Evolutionary conservation across 2,113 vertebrate genomes (phyloP), one percentile per base, ranked within the genome.

Genomic region (Atlantisia rogersi): DNA sequence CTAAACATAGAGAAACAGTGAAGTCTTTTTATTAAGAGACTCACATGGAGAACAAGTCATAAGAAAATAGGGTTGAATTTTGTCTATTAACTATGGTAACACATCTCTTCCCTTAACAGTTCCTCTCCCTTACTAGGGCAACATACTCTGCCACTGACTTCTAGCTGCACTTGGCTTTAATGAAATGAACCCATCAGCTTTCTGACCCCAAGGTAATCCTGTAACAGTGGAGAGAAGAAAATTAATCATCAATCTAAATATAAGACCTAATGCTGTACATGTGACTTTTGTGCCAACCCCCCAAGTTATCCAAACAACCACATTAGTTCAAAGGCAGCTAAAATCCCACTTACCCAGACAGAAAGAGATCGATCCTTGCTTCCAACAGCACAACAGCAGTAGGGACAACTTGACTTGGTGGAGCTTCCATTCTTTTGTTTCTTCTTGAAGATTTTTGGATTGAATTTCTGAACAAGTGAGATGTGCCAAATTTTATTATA

Each of bases 391-490:
- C 99, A 99, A 96, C 99, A 99, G 97, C 99, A 99, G 97, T 99
- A 99, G 0, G 99, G 99, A 93, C 99, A 99, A 92, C 98, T 98
- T 19, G 99, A 98, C 84, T 99, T 99, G 2, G 98, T 97, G n/a
- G 99, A 98, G 94, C 99, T 99, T 73, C 99, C 99, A 25, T 99
- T 99, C 97, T 99, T 99, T 93, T 99, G 99, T 91, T 99, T 99
- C 98, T 99, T 99, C 97, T 99, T 99, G 88, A 99, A 99, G 96
- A 99, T 99, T 98, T 99, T 99, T 53, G 99, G 99, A 95, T 99
- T 99, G 97, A 99, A 99, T 98, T 99, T 99, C 99, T 99, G 73
- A 82, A 96, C 18, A 95, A 78, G 69, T 68, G 31, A 97, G 52
- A 96, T 52, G 78, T 18, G 60, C 62, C 42, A 86, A n/a, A 28